phyloP scores from a whole-genome alignment of 2,113 vertebrate genomes.

The Eptesicus fuscus region DNA sequence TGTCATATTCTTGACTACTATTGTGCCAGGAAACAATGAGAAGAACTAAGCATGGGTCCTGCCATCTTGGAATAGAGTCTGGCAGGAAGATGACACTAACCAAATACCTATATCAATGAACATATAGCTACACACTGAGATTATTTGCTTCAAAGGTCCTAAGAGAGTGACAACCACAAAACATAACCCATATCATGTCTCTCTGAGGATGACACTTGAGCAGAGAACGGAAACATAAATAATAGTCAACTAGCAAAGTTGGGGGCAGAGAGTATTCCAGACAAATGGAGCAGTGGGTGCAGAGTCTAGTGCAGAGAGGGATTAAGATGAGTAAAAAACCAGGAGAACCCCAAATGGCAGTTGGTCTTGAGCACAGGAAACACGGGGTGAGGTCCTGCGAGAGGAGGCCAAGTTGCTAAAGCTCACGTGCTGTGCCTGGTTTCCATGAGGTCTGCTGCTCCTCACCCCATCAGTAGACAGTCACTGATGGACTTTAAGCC shows the following conservation, averaged over 20 bases:
- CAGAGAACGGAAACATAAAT: not conserved
- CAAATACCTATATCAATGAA: not conserved
- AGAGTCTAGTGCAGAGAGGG: not conserved
- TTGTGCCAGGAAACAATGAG: not conserved
- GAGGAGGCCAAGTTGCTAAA: fast-evolving
- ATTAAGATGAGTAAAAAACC: not conserved
- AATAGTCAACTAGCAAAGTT: not conserved
- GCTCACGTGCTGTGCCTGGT: fast-evolving
- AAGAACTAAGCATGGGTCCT: not conserved
- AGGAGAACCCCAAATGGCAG: not conserved
- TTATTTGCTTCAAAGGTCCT: not conserved
- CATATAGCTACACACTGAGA: not conserved
- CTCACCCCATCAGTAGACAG: fast-evolving
- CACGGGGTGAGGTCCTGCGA: too few species aligned
- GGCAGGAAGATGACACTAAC: not conserved
- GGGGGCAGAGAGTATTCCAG: not conserved
- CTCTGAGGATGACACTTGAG: not conserved
- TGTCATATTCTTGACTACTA: not conserved
- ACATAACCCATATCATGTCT: fast-evolving
- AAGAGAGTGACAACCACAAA: not conserved
- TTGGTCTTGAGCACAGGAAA: not conserved
- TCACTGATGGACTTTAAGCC: fast-evolving
- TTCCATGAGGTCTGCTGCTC: not conserved
- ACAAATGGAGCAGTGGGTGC: not conserved
- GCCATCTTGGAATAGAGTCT: not conserved